Evolutionary conservation across 2,888 invertebrate genomes (phyloP).

Genomic region (Ceratothoa steindachneri): DNA sequence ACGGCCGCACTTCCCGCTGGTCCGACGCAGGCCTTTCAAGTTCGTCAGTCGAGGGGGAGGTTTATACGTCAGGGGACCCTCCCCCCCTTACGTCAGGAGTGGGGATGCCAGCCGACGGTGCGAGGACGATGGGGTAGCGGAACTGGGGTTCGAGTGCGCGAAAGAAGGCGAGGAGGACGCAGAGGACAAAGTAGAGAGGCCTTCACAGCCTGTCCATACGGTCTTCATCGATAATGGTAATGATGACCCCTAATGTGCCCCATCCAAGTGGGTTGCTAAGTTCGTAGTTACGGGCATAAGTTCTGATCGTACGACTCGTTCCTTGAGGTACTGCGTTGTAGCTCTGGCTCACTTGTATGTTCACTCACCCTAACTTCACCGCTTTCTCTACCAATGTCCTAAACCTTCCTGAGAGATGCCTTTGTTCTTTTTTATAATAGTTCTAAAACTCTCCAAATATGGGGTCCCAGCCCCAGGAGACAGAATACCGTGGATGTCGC

Average conservation of each 20-base stretch:
- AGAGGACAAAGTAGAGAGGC: background rate
- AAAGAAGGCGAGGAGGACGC: background rate
- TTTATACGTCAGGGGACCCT: background rate
- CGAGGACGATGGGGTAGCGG: background rate
- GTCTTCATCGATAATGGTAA: constrained; percentile 10
- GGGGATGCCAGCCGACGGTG: background rate
- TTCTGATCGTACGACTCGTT: no score
- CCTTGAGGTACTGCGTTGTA: no score
- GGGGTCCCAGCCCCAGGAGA: no score
- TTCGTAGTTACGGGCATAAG: no score
- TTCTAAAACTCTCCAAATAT: no score
- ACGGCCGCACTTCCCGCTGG: background rate
- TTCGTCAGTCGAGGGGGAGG: background rate
- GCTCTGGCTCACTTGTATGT: no score
- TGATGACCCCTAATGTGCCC: no score
- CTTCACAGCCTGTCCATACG: background rate
- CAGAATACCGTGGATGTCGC: no score
- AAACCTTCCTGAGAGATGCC: no score
- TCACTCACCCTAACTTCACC: background rate
- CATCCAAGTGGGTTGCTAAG: no score
- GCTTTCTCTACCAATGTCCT: background rate
- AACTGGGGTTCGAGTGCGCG: background rate
- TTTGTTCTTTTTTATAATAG: no score
- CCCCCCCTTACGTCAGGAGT: background rate
- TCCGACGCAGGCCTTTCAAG: background rate